Base-by-base conservation (phyloP, 2,888 invertebrate genomes). In the Cactoblastis cactorum region DNA sequence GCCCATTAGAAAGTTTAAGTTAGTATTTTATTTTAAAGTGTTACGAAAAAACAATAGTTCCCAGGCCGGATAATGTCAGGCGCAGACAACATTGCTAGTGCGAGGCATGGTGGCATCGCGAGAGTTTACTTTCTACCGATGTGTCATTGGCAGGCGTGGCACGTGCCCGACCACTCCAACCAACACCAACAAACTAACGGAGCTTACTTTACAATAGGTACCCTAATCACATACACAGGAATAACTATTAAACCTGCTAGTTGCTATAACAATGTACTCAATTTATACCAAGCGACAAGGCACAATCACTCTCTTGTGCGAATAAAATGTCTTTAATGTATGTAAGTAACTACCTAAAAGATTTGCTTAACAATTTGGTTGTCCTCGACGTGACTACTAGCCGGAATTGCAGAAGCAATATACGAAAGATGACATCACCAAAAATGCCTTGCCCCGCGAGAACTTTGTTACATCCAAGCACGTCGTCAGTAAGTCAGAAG, bases 101-200 rank as follows among this genome's bases (percentile, higher is more conserved):
- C 59, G 54, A 59, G 63, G 34, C 17, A 37, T 37, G 15, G 12
- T 6, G 35, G 62, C 57, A 57, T 57, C 62, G 68, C 70, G 80
- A 80, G 77, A 83, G 79, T 77, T 81, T 77, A 79, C 84, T 84
- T 85, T 84, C 83, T 82, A 83, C 64, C 61, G 37, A 56, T 67
- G 63, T 75, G 74, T 73, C 75, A 77, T 83, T 81, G 59, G 68
- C 72, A 86, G 73, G 78, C 84, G 68, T 56, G 74, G 73, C 85
- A 85, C 86, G 85, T 75, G 72, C 69, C 49, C 24, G 49, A 28
- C 17, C 35, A 60, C 55, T 57, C 35, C 53, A 58, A 62, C 68
- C 54, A 59, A 63, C 68, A 69, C 66, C 62, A 62, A 65, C 69
- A 65, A 68, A 68, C 66, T 80, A 83, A 80, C 83, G 81, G 80